phyloP scores from a whole-genome alignment of 1,140 invertebrate genomes.

The Drosophila triauraria region DNA sequence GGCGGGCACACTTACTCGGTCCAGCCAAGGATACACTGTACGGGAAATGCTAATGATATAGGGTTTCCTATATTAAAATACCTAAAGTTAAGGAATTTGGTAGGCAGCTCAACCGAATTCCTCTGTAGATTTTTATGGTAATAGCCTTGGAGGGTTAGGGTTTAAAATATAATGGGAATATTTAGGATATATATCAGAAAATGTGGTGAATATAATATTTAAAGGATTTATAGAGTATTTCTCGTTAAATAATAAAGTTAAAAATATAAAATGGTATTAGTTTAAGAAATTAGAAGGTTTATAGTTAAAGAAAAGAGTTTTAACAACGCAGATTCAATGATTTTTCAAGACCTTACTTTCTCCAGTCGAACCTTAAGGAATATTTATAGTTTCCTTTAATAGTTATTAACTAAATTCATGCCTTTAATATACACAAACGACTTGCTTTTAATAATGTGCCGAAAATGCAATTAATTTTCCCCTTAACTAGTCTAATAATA shows the following conservation, averaged over 20 bases:
- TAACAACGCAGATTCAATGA: too few relatives aligned
- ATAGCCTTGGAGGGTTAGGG: background rate
- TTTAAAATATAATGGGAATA: background rate
- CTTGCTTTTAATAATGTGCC: background rate
- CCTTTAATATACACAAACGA: background rate
- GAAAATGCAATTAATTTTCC: background rate
- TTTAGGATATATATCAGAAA: background rate
- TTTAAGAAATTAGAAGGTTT: too few relatives aligned
- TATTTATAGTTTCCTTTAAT: background rate
- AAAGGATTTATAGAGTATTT: background rate
- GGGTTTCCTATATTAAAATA: background rate
- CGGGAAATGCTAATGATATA: background rate
- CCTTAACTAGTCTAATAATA: constrained; percentile 8
- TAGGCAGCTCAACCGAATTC: background rate
- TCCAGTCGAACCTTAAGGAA: background rate
- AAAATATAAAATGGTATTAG: too few relatives aligned
- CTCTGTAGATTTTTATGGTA: background rate
- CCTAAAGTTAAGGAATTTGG: background rate
- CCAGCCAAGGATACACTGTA: constrained; percentile 21
- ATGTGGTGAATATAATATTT: background rate
- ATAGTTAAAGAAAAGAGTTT: background rate
- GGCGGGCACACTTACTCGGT: constrained; percentile 2
- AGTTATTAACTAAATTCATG: background rate
- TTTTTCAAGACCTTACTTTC: background rate
- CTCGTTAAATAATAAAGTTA: too few relatives aligned